These are phyloP conservation scores for Xenopus laevis DNA, from an alignment of 2,113 vertebrate species.

Conservation along the genomic window DNA sequence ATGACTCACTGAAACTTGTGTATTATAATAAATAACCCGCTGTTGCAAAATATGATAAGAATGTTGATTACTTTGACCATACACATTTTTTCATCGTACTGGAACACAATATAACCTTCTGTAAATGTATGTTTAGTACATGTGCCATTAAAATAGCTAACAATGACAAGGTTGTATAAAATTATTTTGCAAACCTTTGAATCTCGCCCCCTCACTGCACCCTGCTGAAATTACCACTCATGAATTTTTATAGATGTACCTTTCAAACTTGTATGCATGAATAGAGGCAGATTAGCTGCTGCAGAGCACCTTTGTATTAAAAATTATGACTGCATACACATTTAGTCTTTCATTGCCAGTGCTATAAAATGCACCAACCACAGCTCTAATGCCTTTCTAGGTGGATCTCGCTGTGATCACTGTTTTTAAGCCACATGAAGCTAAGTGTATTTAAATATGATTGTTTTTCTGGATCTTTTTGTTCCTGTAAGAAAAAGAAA, in stretches of 20 bases:
- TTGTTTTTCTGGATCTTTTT: constrained; percentile 34
- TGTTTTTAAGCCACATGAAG: constrained; percentile 41
- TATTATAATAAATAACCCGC: too few relatives aligned
- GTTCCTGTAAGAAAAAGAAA: constrained; percentile 25
- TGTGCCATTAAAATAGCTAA: constrained; percentile 7
- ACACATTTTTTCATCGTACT: not conserved
- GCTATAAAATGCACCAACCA: constrained; percentile 33
- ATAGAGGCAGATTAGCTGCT: constrained; percentile 41
- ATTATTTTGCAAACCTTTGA: constrained; percentile 42
- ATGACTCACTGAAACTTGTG: too few relatives aligned
- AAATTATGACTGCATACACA: constrained; percentile 41
- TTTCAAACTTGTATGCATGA: constrained; percentile 27
- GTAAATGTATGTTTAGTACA: not conserved
- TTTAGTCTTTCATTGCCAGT: constrained; percentile 26
- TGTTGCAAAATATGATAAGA: constrained; percentile 1
- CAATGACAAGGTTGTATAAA: constrained; percentile 41
- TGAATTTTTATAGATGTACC: constrained; percentile 32
- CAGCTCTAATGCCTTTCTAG: constrained; percentile 34
- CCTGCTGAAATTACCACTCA: constrained; percentile 29
- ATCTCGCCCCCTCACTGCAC: constrained; percentile 34
- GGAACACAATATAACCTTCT: not conserved
- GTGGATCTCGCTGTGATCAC: constrained; percentile 37
- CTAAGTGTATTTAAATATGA: constrained; percentile 46
- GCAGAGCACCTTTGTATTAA: constrained; percentile 44
- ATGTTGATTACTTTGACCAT: constrained; percentile 15